Percentiles rank a stretch among this genome's conserved stretches.
These are phyloP conservation scores for Brachionus koreanus DNA, from an alignment of 1,140 invertebrate species.

Conservation along the genomic window DNA sequence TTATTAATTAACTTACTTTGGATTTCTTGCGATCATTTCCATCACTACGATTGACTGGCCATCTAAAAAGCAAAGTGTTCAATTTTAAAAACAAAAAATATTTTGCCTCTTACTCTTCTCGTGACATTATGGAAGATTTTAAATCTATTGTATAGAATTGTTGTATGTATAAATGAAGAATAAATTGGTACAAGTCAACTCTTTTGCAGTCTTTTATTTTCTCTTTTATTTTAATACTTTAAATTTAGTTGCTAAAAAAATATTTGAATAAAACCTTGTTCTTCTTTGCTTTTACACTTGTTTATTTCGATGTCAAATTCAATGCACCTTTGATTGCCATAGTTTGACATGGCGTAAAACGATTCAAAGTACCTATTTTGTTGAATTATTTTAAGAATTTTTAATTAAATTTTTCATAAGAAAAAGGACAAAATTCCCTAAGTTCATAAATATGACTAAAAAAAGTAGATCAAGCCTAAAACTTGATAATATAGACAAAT, in stretches of 20 bases:
- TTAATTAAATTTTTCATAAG: background rate
- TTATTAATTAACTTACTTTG: background rate
- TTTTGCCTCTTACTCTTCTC: constrained; percentile 32
- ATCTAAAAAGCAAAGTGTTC: background rate
- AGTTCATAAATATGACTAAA: no score
- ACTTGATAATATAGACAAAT: no score
- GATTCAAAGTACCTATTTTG: constrained; percentile 34
- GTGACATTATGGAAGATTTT: constrained; percentile 31
- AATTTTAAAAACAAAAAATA: background rate
- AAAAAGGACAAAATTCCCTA: background rate
- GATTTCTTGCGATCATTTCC: background rate
- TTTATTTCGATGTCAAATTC: constrained; percentile 11
- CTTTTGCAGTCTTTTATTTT: constrained; percentile 29
- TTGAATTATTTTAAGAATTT: background rate
- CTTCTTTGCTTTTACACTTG: background rate
- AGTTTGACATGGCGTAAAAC: constrained; percentile 18
- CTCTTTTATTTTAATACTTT: background rate
- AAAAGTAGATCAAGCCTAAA: no score
- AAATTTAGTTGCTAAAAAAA: background rate
- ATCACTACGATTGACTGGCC: constrained; percentile 43
- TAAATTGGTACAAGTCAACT: constrained; percentile 39
- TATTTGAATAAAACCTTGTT: background rate
- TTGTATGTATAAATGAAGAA: constrained; percentile 38
- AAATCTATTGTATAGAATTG: constrained; percentile 42
- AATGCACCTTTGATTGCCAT: background rate